Conservation (phyloP, 2,113 vertebrate genomes). For the Heterochromis multidens region DNA sequence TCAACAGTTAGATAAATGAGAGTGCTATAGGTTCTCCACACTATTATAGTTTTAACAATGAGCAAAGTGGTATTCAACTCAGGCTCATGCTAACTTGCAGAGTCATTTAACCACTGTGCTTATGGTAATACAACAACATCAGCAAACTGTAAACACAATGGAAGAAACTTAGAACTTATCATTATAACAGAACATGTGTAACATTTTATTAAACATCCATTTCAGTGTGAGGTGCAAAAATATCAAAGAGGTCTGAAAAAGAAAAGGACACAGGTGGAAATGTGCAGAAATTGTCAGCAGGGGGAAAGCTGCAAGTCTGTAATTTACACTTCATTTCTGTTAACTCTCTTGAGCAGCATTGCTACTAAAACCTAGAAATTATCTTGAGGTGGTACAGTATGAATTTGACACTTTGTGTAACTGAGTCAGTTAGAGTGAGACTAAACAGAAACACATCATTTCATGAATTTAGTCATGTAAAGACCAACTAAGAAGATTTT, state of each 20-base stretch:
- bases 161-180: too few species aligned
- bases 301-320: conserved; percentile 21
- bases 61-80: background rate
- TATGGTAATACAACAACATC: too few species aligned
- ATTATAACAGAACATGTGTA: too few species aligned
- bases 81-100: background rate
- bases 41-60: too few species aligned
- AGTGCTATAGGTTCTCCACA: too few species aligned
- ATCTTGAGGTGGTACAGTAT: too few species aligned
- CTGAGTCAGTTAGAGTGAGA: too few species aligned
- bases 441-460: background rate
- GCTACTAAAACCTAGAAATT: too few species aligned
- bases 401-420: too few species aligned
- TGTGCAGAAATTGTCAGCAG: background rate
- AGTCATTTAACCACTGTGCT: background rate
- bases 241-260: background rate
- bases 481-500: background rate
- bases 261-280: background rate
- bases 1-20: background rate
- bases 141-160: too few species aligned
- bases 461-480: too few species aligned
- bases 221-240: conserved; percentile 10
- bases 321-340: conserved; percentile 71
- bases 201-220: too few species aligned
- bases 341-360: conserved; percentile 38